Evolutionary conservation across 1,140 invertebrate species (phyloP), one percentile per base, ranked within the genome.

Genomic region (Drosophila suzukii): DNA sequence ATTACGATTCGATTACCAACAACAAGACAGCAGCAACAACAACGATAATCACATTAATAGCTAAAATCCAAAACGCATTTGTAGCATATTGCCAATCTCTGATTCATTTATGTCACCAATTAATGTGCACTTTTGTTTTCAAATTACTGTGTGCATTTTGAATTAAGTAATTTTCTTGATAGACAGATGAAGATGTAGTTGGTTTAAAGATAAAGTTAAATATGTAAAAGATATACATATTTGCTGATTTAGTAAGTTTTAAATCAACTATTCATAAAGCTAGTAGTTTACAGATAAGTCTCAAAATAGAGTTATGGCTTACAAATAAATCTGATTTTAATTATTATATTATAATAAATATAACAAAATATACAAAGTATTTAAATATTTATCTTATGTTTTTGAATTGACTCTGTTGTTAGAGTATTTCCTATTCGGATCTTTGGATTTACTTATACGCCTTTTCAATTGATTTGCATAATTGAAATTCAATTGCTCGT

Each of bases 401-500:
- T 2, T 20, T n/a, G 15, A n/a, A 41, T 6, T 7, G 8, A 7
- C 3, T 41, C 6, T 7, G 20, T 27, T 27, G 3, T 27, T 20
- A 20, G 27, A n/a, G 43, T 59, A 67, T 46, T 30, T 4, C 3
- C 7, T 5, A 50, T 20, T 63, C 53, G 27, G 24, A 47, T 47
- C 2, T 34, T 12, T 13, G 53, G 51, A 10, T 7, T 53, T 32
- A 1, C 15, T 51, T 41, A 15, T 30, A 44, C 5, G 13, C 11
- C 41, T 57, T 79, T 46, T 51, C 50, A 58, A 49, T 61, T 73
- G 47, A 54, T 81, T 57, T 76, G 51, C 56, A 46, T 55, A 68
- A 84, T 84, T 80, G 46, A 77, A 77, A 77, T 84, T 76, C 76
- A 84, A 80, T 62, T 72, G 76, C 15, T 76, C 63, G 36, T 71